These are phyloP conservation scores for Platyura marginata DNA, from an alignment of 1,140 invertebrate genomes.

Conservation along the genomic window DNA sequence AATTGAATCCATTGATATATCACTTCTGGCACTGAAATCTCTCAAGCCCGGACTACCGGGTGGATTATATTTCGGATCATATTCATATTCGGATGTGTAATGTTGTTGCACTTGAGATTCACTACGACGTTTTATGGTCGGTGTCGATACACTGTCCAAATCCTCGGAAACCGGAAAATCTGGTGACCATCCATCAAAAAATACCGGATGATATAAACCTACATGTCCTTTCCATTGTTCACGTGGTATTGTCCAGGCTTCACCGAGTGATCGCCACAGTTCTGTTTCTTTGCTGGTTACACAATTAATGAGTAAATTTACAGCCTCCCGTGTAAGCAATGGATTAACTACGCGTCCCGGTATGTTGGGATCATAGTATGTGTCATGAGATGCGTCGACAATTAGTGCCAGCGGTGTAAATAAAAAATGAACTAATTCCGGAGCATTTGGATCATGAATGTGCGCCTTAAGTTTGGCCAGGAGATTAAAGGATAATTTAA, in stretches of 20 bases:
- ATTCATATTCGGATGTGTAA: constrained; percentile 2
- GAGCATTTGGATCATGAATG: constrained; percentile 98
- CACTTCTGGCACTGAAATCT: constrained; percentile 39
- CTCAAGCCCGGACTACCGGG: constrained; percentile 15
- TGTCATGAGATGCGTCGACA: constrained; percentile 85
- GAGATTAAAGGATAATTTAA: constrained; percentile 96
- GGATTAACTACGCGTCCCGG: constrained; percentile 78
- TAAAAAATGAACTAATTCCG: constrained; percentile 94
- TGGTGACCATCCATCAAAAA: constrained; percentile 89
- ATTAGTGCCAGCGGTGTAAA: constrained; percentile 95
- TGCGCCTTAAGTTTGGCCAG: constrained; percentile 89
- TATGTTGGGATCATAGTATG: constrained; percentile 60
- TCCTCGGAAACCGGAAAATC: constrained; percentile 61
- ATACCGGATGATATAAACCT: constrained; percentile 80
- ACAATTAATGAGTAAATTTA: constrained; percentile 90
- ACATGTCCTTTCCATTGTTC: constrained; percentile 78
- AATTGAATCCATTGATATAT: constrained; percentile 59
- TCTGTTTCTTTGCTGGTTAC: constrained; percentile 97
- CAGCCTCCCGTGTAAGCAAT: constrained; percentile 75
- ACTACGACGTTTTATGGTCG: background rate
- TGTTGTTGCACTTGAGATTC: background rate
- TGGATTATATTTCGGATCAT: constrained; percentile 4
- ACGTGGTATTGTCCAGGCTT: constrained; percentile 74
- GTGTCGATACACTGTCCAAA: constrained; percentile 5
- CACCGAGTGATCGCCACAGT: constrained; percentile 89